These are phyloP conservation scores for Prinia subflava DNA, from an alignment of 2,113 vertebrate genomes.

Conservation along the genomic window DNA sequence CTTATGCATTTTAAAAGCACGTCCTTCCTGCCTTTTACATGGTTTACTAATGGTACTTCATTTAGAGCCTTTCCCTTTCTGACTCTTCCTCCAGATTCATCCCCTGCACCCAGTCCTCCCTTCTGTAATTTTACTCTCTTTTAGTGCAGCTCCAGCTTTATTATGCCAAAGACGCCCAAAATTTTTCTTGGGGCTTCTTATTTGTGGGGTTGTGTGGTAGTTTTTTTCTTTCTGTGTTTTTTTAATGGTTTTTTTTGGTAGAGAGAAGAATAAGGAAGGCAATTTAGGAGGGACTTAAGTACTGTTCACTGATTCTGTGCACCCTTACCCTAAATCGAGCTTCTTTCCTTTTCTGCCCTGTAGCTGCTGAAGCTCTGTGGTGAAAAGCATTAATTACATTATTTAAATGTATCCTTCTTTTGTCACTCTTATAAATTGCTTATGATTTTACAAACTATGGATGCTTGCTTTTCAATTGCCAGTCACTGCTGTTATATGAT, in stretches of 20 bases:
- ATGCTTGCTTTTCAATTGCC: not conserved
- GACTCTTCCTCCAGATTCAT: not conserved
- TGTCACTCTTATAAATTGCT: not conserved
- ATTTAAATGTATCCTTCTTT: not conserved
- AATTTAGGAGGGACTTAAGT: not conserved
- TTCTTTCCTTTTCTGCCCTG: not conserved
- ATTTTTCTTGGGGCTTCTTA: not conserved
- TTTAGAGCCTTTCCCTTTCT: conserved; percentile 19
- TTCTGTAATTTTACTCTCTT: not conserved
- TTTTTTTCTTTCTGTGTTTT: not conserved
- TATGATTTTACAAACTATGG: not conserved
- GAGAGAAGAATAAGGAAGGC: not conserved
- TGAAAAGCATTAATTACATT: not conserved
- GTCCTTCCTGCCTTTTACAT: conserved; percentile 13
- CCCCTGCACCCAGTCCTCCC: not conserved
- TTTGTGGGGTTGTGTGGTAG: not conserved
- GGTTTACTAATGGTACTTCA: conserved; percentile 40
- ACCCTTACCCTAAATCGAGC: not conserved
- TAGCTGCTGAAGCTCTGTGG: not conserved
- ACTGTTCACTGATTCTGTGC: not conserved
- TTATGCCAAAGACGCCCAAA: not conserved
- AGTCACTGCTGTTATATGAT: not conserved
- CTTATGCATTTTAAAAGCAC: conserved; percentile 23
- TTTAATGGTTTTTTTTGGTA: not conserved
- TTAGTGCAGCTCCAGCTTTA: not conserved